Conservation (phyloP, 1,140 invertebrate genomes). For the Drosophila nigrodunni region DNA sequence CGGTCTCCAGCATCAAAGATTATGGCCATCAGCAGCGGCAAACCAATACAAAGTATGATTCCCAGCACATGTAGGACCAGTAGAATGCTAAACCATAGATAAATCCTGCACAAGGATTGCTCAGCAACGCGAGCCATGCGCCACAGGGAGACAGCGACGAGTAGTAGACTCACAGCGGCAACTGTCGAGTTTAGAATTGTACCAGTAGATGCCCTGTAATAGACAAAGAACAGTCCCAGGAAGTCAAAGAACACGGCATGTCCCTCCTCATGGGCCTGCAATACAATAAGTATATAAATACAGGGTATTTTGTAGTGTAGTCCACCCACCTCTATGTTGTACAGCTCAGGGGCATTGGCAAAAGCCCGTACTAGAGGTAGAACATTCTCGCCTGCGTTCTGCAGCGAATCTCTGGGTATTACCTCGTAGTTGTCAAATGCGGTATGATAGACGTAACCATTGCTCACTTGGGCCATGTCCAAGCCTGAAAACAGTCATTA, state of each 20-base stretch:
- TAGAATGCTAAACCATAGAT: conserved; percentile 62
- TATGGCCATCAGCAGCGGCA: conserved; percentile 85
- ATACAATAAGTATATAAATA: background rate
- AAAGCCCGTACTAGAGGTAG: conserved; percentile 88
- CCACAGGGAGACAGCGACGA: conserved; percentile 81
- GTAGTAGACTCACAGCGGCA: conserved; percentile 84
- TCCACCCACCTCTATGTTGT: conserved; percentile 77
- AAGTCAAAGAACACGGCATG: conserved; percentile 92
- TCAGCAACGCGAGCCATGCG: conserved; percentile 58
- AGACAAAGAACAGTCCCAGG: conserved; percentile 89
- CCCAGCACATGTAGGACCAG: conserved; percentile 67
- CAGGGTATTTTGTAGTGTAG: background rate
- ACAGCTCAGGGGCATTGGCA: conserved; percentile 87
- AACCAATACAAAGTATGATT: conserved; percentile 84
- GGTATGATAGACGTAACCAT: conserved; percentile 97
- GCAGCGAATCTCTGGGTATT: conserved; percentile 92
- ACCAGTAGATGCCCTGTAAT: conserved; percentile 87
- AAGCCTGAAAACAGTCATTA: conserved; percentile 31
- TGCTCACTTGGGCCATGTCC: conserved; percentile 89
- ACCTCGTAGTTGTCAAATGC: conserved; percentile 91
- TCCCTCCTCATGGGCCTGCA: conserved; percentile 84
- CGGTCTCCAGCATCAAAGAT: conserved; percentile 83
- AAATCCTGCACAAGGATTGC: conserved; percentile 42
- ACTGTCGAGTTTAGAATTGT: conserved; percentile 87
- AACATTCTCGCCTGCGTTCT: conserved; percentile 92